Conservation (phyloP, 2,888 invertebrate genomes). For the Acrobasis suavella region DNA sequence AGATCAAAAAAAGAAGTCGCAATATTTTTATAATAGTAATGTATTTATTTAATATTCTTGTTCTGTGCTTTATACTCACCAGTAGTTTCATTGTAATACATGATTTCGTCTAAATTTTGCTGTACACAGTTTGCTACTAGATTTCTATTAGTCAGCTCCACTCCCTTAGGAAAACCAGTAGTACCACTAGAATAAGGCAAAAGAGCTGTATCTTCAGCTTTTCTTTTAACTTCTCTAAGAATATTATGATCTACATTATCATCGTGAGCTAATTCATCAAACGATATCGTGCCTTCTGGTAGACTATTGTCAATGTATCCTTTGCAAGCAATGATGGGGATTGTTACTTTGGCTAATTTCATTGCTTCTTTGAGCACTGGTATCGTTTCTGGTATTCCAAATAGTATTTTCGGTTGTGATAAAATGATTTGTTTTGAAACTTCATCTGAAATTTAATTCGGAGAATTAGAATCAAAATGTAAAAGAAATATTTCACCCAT, state of each 20-base stretch:
- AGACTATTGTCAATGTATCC: slow-evolving; percentile 38
- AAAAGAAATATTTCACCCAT: no score
- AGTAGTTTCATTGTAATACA: slow-evolving; percentile 55
- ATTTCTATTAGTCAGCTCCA: slow-evolving; percentile 84
- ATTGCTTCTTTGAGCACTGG: slow-evolving; percentile 70
- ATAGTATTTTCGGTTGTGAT: slow-evolving; percentile 83
- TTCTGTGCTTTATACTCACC: no score
- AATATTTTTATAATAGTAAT: no score
- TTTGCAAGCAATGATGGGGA: slow-evolving; percentile 74
- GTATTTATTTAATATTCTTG: no score
- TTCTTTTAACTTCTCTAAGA: slow-evolving; percentile 59
- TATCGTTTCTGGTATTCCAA: slow-evolving; percentile 81
- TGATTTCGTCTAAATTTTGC: slow-evolving; percentile 46
- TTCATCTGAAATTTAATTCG: slow-evolving; percentile 85
- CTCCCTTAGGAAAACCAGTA: slow-evolving; percentile 90
- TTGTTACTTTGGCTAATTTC: slow-evolving; percentile 59
- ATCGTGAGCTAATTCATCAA: slow-evolving; percentile 79
- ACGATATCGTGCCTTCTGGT: slow-evolving; percentile 81
- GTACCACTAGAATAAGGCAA: slow-evolving; percentile 93
- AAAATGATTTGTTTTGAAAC: slow-evolving; percentile 84
- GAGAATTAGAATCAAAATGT: no score
- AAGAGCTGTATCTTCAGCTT: slow-evolving; percentile 81
- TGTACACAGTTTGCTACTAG: slow-evolving; percentile 71
- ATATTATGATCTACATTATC: slow-evolving; percentile 72
- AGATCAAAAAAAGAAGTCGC: no score